Evolutionary conservation across 2,888 invertebrate genomes (phyloP), one percentile per base, ranked within the genome.

Genomic region (Tipula confusa): DNA sequence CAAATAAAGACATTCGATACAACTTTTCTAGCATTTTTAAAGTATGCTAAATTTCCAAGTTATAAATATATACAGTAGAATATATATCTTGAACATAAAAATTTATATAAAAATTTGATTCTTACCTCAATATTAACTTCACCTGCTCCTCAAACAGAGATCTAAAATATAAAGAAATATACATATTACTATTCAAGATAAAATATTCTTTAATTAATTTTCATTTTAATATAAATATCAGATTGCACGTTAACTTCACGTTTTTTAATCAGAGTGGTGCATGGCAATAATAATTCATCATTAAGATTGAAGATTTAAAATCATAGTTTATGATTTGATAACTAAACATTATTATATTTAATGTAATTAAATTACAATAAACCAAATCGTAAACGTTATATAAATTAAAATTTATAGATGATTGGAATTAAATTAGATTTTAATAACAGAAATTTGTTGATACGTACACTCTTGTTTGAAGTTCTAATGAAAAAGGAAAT

Each of bases 1-100:
- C 84, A 85, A 85, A 83, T 84, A 86, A 85, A 85, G 85, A 83
- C 84, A 85, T 84, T 84, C 84, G 83, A 84, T 84, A 83, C 82
- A 83, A 84, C 48, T 80, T 80, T 29, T 82, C 43, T 38, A 11
- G 82, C 84, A 84, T 82, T 33, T 82, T 82, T 29, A 29, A 5
- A 11, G 6, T 48, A 80, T 80, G 80, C 80, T 80, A n/a, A 29
- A 29, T 29, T 29, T 29, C 29, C 7, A 28, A 15, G 29, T 80
- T 80, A 29, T 13, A 29, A 80, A 64, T 64, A 64, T 64, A 64
- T 64, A 24, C 18, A 24, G 9, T 64, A 7, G 18, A 24, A 64
- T 64, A 24, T 48, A 48, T 24, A 64, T 64, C 24, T 24, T n/a
- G 13, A n/a, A 80, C 31, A 29, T n/a, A 29, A 29, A 1, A 13